Base-by-base conservation (phyloP, 1,140 invertebrate genomes). In the Drosophila nasuta region DNA sequence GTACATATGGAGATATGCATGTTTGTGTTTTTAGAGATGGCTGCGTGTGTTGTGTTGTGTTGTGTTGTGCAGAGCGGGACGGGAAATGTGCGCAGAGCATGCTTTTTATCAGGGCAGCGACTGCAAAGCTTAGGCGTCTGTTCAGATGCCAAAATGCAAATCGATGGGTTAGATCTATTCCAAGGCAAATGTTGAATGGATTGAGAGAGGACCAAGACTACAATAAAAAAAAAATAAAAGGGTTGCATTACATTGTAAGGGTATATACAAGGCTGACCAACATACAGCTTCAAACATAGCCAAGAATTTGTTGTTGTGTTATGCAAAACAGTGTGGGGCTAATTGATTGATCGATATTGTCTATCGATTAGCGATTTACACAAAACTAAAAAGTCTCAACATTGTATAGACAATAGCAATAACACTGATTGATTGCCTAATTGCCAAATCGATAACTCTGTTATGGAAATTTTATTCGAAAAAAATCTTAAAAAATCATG, bases 121-220 rank as follows among this genome's bases (percentile, higher is more conserved):
- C 38, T 56, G 64, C 41, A 66, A 30, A 30, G 49, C 57, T 43
- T 52, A 58, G 54, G 67, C 7, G 17, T 15, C 10, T 8, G 48
- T 52, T 8, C 13, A 17, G 49, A 71, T 71, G 38, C 17, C 41
- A 64, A 38, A 38, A 38, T 64, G 68, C 51, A 65, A 71, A 71
- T 71, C 60, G 60, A 65, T 70, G 41, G 51, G 4, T 62, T 69
- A 8, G 54, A 59, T n/a, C n/a, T 54, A 60, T 60, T 60, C 43
- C 60, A 46, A 46, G 63, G 64, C 64, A 68, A 68, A 60, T 68
- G 56, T 30, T 60, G 17, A 54, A 54, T 59, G 64, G 35, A 52
- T 66, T 66, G 38, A 25, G 15, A 28, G 38, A 54, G 41, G 46
- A 68, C 57, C 13, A 54, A 15, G 13, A 25, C 6, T 30, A 11